Conservation (phyloP, 2,888 invertebrate species). For the Polymixis flavicincta region DNA sequence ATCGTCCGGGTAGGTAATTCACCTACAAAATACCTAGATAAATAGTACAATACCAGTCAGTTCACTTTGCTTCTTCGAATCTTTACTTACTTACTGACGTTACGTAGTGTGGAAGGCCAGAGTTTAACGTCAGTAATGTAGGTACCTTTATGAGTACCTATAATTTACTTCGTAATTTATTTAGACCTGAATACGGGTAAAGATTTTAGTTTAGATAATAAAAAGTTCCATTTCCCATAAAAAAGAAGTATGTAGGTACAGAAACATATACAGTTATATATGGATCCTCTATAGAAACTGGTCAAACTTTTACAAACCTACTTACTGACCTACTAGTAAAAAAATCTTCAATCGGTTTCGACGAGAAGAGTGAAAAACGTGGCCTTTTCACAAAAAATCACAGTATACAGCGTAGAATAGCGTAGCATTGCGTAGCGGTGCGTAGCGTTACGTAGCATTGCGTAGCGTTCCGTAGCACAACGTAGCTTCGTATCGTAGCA, state of each 20-base stretch:
- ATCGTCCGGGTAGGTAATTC: background rate
- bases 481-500: constrained; percentile 3
- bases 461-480: background rate
- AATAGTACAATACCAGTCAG: background rate
- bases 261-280: background rate
- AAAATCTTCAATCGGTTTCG: background rate
- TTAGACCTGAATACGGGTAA: background rate
- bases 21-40: background rate
- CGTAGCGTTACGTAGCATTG: background rate
- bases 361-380: background rate
- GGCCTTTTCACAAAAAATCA: background rate
- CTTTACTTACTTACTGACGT: background rate
- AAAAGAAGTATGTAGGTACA: background rate
- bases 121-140: no score
- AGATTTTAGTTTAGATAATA: background rate
- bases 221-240: background rate
- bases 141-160: background rate
- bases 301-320: background rate
- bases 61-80: background rate
- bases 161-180: background rate
- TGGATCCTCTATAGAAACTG: background rate
- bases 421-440: no score
- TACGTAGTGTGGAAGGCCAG: background rate
- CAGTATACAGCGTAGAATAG: background rate
- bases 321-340: background rate